Evolutionary conservation across 2,888 invertebrate species (phyloP), one percentile per base, ranked within the genome.

Genomic region (Netelia fuscicornis): DNA sequence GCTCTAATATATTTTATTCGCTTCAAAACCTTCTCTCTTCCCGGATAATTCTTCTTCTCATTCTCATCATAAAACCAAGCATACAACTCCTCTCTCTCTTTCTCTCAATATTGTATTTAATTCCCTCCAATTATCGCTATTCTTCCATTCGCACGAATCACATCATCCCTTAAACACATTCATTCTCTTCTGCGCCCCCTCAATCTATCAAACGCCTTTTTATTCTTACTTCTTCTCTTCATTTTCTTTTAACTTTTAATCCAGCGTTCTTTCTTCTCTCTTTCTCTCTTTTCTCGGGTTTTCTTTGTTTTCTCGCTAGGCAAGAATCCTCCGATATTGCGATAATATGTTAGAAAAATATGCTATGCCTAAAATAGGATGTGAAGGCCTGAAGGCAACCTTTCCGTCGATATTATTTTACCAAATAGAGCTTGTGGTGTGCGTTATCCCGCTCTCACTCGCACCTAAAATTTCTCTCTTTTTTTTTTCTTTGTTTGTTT

Each of bases 361-460:
- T 93, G 92, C 93, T 93, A 93, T 93, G 91, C 92, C 93, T 93
- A 93, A 93, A 93, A 93, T 93, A 93, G 92, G 93, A 93, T 93
- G 85, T 76, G 91, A 93, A 93, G 92, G 92, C 92, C 93, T 92
- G 91, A 92, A 89, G 92, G 91, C 92, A 93, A 92, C 92, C 90
- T 90, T 92, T 90, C 91, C 91, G 89, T 91, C 90, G 89, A 92
- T 92, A 92, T 91, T 91, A 89, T 88, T 85, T 86, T 79, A 81
- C 83, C 83, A 82, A 86, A 82, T 77, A 72, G 79, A 72, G 79
- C 87, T 90, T 89, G 13, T 54, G 87, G 88, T 90, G 88, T 88
- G 89, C 88, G 85, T 87, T 85, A 75, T 83, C 67, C 71, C 72
- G 64, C 77, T 64, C 20, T 11, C 83, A 48, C 67, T 70, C 77